phyloP scores from a whole-genome alignment of 2,888 invertebrate species.

The Thymelicus sylvestris region DNA sequence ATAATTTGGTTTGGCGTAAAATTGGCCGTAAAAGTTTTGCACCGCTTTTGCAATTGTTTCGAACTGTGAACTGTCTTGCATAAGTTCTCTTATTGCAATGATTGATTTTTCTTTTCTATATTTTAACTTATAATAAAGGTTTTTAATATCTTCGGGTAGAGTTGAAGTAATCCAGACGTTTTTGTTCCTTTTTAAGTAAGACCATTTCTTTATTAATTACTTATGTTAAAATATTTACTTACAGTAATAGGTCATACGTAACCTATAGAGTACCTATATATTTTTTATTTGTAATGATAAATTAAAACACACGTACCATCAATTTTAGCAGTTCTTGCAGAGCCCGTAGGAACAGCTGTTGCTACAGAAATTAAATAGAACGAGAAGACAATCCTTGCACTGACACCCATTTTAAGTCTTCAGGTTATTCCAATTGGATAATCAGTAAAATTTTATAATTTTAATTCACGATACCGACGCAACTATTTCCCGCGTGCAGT shows the following conservation, averaged over 20 bases:
- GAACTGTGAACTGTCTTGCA: constrained; percentile 65
- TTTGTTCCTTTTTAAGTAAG: too few relatives aligned
- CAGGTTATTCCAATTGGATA: constrained; percentile 49
- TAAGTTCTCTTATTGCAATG: constrained; percentile 56
- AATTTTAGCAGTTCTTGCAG: constrained; percentile 58
- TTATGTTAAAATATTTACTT: too few relatives aligned
- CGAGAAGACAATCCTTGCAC: constrained; percentile 73
- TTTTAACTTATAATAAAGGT: neutral
- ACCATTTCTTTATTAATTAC: too few relatives aligned
- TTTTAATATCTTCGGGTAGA: too few relatives aligned
- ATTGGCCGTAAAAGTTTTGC: constrained; percentile 72
- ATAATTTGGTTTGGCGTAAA: constrained; percentile 70
- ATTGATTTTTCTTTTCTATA: neutral
- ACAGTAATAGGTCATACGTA: too few relatives aligned
- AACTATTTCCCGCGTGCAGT: constrained; percentile 78
- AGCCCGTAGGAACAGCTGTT: constrained; percentile 69
- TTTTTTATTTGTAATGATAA: neutral
- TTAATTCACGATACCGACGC: constrained; percentile 64
- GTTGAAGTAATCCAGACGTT: too few relatives aligned
- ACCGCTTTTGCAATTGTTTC: constrained; percentile 70
- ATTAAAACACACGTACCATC: constrained; percentile 59
- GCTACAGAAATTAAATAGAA: constrained; percentile 70
- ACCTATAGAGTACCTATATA: too few relatives aligned
- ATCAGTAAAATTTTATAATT: constrained; percentile 42
- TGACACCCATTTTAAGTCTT: constrained; percentile 72